phyloP scores from a whole-genome alignment of 2,113 vertebrate species.

The Pavo muticus region DNA sequence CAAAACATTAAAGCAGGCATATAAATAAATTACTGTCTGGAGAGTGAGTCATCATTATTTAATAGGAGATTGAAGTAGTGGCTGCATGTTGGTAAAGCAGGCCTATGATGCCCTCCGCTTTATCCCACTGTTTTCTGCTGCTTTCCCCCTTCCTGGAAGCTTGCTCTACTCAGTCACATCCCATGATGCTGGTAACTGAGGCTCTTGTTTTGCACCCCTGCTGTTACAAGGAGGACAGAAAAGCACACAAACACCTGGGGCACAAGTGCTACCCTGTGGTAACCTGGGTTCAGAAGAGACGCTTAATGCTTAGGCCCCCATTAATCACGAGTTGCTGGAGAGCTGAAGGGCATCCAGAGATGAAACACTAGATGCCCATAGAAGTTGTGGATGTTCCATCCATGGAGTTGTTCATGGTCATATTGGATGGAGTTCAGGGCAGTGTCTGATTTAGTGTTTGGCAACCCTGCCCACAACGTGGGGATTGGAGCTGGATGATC shows the following conservation, averaged over 20 bases:
- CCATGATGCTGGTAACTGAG: not conserved
- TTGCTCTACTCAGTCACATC: not conserved
- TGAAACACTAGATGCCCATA: not conserved
- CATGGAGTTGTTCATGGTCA: too few species aligned
- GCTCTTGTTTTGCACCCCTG: not conserved
- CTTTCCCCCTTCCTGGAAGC: not conserved
- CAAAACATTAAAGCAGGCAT: constrained; percentile 65
- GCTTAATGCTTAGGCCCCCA: rapidly evolving
- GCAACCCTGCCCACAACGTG: too few species aligned
- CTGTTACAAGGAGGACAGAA: not conserved
- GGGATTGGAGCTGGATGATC: too few species aligned
- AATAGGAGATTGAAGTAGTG: constrained; percentile 1
- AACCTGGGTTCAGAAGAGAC: not conserved
- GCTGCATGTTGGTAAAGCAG: constrained; percentile 34
- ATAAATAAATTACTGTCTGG: constrained; percentile 71
- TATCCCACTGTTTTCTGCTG: not conserved
- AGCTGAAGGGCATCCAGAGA: not conserved
- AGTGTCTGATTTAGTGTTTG: too few species aligned
- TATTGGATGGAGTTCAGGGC: too few species aligned
- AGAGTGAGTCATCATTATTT: constrained; percentile 64
- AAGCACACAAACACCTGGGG: not conserved
- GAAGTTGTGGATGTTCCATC: too few species aligned
- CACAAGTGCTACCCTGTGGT: not conserved
- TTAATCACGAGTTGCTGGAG: not conserved
- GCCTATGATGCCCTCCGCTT: not conserved